phyloP scores from a whole-genome alignment of 2,888 invertebrate genomes.

The Troides helena region DNA sequence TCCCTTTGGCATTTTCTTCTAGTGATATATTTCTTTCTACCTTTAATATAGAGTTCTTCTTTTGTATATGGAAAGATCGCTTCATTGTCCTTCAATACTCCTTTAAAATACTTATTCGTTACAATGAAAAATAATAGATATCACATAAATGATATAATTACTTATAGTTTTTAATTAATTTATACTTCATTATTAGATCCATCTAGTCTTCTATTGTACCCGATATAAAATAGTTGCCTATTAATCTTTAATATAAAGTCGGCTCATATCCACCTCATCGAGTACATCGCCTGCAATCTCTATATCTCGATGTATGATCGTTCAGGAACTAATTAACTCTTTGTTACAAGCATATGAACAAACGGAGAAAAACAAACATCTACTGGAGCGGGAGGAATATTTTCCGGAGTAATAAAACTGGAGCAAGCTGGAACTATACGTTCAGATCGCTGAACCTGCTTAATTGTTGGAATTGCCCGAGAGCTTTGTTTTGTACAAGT shows the following conservation, averaged over 20 bases:
- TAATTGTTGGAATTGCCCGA: slow-evolving; percentile 5
- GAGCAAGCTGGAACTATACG: slow-evolving; percentile 18
- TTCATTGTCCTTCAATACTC: too few species aligned
- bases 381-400: slow-evolving; percentile 18
- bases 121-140: too few species aligned
- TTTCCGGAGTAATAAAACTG: slow-evolving; percentile 23
- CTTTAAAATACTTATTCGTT: too few species aligned
- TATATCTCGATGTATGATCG: slow-evolving; percentile 8
- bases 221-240: neutral
- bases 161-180: too few species aligned
- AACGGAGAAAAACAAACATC: slow-evolving; percentile 15
- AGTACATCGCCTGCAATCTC: neutral
- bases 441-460: slow-evolving; percentile 15
- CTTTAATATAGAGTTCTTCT: too few species aligned
- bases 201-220: too few species aligned
- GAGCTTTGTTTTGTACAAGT: slow-evolving; percentile 5
- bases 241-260: neutral
- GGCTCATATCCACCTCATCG: neutral
- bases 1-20: too few species aligned
- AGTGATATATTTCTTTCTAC: too few species aligned
- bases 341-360: slow-evolving; percentile 15
- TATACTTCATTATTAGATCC: too few species aligned
- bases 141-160: too few species aligned
- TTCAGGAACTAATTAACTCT: slow-evolving; percentile 18
- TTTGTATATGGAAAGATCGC: too few species aligned